These are phyloP conservation scores for Tholera decimalis DNA, from an alignment of 2,888 invertebrate genomes.

Conservation along the genomic window DNA sequence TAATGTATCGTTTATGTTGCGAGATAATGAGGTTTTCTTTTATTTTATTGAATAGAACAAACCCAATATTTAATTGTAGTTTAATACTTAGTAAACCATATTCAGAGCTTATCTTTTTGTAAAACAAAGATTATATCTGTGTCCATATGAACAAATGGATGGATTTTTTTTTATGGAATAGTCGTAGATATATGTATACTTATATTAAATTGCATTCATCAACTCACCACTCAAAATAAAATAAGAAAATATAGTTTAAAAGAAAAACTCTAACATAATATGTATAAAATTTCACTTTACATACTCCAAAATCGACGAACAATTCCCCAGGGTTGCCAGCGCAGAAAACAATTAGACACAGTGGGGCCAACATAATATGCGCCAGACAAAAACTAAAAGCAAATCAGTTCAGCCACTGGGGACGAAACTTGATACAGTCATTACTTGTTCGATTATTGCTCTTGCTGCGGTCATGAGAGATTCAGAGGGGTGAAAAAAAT, in stretches of 20 bases:
- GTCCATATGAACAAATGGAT: neutral
- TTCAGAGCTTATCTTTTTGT: neutral
- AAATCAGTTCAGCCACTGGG: constrained; percentile 75
- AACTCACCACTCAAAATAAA: neutral
- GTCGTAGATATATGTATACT: no score
- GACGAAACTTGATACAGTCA: constrained; percentile 83
- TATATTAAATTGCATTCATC: neutral
- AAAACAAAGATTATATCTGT: neutral
- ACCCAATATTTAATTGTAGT: neutral
- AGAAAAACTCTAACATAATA: neutral
- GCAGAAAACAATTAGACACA: constrained; percentile 73
- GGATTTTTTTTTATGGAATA: no score
- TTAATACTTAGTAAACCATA: neutral
- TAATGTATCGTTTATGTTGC: constrained; percentile 1
- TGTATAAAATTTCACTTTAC: neutral
- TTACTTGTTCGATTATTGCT: constrained; percentile 77
- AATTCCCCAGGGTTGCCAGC: constrained; percentile 47
- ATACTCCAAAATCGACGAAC: constrained; percentile 23
- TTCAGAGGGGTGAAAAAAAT: constrained; percentile 33
- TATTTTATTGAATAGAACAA: neutral
- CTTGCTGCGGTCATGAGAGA: constrained; percentile 64
- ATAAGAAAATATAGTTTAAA: neutral
- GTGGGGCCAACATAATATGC: constrained; percentile 62
- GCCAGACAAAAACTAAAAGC: constrained; percentile 73
- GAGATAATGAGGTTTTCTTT: constrained; percentile 12